Evolutionary conservation across 2,797 vertebrate species (phyloP).

Genomic region (Lutjanus campechanus): DNA sequence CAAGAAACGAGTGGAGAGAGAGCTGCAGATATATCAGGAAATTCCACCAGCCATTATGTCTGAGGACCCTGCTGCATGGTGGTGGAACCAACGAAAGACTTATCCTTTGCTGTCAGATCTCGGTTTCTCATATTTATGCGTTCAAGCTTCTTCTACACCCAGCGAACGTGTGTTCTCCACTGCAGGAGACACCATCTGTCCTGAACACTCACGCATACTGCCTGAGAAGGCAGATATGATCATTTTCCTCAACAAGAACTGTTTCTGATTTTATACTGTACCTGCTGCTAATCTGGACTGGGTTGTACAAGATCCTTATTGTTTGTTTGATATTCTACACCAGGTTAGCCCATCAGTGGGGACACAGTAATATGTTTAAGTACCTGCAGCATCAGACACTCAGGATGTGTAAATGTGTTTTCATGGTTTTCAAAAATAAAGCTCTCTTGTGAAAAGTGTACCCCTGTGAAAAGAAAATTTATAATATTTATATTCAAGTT

Average conservation of each 20-base stretch:
- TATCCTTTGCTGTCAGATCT: conserved; percentile 15
- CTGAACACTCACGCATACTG: neutral
- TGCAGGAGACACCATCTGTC: neutral
- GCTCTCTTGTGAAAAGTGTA: neutral
- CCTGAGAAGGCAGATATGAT: conserved; percentile 19
- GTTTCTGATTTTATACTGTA: conserved; percentile 6
- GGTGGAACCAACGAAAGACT: neutral
- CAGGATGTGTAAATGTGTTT: neutral
- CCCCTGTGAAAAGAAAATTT: conserved; percentile 2
- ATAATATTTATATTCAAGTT: too few relatives aligned
- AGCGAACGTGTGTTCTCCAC: neutral
- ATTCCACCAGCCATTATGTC: neutral
- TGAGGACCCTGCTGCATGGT: conserved; percentile 11
- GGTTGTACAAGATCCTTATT: neutral
- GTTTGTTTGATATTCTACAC: conserved; percentile 5
- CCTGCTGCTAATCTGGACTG: conserved; percentile 4
- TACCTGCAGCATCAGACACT: conserved; percentile 9
- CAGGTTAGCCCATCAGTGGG: conserved; percentile 7
- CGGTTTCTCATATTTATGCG: neutral
- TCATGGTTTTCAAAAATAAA: conserved; percentile 6
- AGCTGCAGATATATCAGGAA: conserved; percentile 15
- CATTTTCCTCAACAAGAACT: too few relatives aligned
- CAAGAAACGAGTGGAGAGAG: neutral
- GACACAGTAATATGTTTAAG: neutral
- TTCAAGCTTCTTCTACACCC: neutral